Evolutionary conservation across 2,113 vertebrate genomes (phyloP).

Genomic region (Cyanoramphus novaezelandiae): DNA sequence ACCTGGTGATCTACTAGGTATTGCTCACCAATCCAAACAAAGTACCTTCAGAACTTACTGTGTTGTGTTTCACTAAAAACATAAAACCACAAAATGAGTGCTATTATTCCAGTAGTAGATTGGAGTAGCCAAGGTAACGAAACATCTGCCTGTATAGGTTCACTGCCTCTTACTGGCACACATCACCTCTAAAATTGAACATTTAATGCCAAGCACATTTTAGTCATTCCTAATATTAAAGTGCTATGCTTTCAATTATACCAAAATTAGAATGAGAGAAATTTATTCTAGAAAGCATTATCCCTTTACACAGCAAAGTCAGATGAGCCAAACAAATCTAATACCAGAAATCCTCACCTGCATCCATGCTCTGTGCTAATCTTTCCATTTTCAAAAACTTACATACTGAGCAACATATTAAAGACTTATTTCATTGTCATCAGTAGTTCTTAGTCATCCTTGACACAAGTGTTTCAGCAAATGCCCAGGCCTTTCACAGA

Average conservation of each 20-base stretch:
- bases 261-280: not conserved
- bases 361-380: not conserved
- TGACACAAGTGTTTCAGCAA: not conserved
- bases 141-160: not conserved
- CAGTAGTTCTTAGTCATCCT: not conserved
- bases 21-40: not conserved
- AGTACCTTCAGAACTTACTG: not conserved
- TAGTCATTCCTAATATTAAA: not conserved
- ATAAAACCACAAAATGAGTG: not conserved
- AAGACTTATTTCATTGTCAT: not conserved
- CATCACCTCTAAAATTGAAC: not conserved
- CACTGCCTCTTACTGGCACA: not conserved
- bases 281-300: not conserved
- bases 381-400: not conserved
- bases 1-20: not conserved
- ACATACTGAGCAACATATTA: not conserved
- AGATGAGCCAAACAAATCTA: not conserved
- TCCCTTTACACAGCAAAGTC: not conserved
- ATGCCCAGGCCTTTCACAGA: not conserved
- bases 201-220: not conserved
- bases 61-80: not conserved
- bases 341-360: not conserved
- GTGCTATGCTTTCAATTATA: not conserved
- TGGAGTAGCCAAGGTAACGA: not conserved
- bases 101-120: not conserved